These are phyloP conservation scores for Thamnaconus septentrionalis DNA, from an alignment of 2,113 vertebrate genomes.

Conservation along the genomic window DNA sequence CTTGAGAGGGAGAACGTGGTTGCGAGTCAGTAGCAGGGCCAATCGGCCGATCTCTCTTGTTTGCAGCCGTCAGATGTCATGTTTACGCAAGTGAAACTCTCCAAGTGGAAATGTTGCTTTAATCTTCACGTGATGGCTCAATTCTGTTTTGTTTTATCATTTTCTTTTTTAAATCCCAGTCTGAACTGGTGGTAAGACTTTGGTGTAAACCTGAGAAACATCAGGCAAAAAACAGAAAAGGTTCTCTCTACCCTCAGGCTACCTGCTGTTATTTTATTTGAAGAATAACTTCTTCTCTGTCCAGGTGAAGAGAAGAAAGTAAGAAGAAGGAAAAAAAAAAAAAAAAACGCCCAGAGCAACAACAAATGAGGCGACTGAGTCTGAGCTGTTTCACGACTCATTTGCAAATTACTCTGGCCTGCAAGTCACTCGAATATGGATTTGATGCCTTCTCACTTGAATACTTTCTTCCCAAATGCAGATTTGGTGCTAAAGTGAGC, in stretches of 20 bases:
- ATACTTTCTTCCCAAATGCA: too few species aligned
- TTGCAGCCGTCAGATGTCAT: background rate
- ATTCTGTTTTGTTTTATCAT: background rate
- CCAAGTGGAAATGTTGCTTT: constrained; percentile 3
- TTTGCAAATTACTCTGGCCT: too few species aligned
- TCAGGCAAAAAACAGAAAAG: background rate
- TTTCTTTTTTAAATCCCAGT: background rate
- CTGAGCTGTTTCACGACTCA: too few species aligned
- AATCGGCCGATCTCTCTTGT: background rate
- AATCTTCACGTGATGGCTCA: background rate
- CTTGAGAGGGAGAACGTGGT: constrained; percentile 27
- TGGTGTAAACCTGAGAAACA: background rate
- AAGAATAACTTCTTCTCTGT: constrained; percentile 15
- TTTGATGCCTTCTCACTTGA: too few species aligned
- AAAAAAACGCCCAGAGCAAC: constrained; percentile 15
- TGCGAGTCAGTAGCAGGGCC: background rate
- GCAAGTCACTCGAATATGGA: too few species aligned
- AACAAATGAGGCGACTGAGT: background rate
- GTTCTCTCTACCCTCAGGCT: constrained; percentile 1
- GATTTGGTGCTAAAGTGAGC: too few species aligned
- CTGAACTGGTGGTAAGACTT: background rate
- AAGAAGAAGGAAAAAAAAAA: background rate
- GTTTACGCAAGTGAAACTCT: too few species aligned
- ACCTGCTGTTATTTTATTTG: constrained; percentile 21
- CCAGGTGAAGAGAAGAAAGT: background rate